A percentile compares a stretch with the other conserved stretches of the same genome.
phyloP scores from a whole-genome alignment of 2,113 vertebrate species.

The Nycticebus coucang region DNA sequence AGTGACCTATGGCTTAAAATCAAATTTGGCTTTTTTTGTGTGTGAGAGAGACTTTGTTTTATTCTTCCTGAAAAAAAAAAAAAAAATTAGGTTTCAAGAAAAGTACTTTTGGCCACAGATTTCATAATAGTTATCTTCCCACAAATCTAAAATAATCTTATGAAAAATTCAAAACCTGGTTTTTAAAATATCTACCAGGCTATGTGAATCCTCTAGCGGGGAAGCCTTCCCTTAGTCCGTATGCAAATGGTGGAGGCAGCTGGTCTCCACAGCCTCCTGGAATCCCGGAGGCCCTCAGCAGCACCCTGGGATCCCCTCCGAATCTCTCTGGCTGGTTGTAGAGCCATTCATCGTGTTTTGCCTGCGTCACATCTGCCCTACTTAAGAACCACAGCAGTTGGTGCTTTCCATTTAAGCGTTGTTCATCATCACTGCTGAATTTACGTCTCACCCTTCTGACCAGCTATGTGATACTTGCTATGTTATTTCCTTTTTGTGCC shows the following conservation, averaged over 20 bases:
- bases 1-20: slow-evolving; percentile 61
- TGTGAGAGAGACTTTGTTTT: slow-evolving; percentile 60
- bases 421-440: background rate
- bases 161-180: slow-evolving; percentile 65
- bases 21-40: slow-evolving; percentile 38
- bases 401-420: background rate
- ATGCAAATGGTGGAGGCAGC: background rate
- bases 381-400: background rate
- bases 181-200: slow-evolving; percentile 36
- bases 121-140: slow-evolving; percentile 58
- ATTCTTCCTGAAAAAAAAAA: slow-evolving; percentile 45
- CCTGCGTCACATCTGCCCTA: background rate
- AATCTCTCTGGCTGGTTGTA: background rate
- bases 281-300: background rate
- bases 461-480: background rate
- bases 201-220: background rate
- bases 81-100: slow-evolving; percentile 44
- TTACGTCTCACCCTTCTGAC: background rate
- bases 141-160: slow-evolving; percentile 64
- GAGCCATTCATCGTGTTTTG: background rate
- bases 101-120: slow-evolving; percentile 50
- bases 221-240: background rate
- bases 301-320: accelerated
- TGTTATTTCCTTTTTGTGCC: background rate
- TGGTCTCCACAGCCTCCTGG: background rate